Evolutionary conservation across 2,113 vertebrate species (phyloP).

Genomic region (Alligator sinensis): DNA sequence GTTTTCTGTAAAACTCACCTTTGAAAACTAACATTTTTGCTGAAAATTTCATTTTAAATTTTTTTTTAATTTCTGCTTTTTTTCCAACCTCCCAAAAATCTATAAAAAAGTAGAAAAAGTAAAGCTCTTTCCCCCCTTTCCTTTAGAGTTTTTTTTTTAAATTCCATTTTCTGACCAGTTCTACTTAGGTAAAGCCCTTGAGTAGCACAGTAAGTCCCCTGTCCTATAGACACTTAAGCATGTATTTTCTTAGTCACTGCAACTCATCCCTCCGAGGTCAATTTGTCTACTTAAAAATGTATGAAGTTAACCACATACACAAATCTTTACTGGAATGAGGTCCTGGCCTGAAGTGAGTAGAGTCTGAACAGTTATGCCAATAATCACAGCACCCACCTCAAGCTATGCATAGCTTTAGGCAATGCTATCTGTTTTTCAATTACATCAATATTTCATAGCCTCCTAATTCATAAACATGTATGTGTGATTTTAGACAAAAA

Average conservation of each 20-base stretch:
- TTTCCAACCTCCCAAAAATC: too few relatives aligned
- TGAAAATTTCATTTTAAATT: too few relatives aligned
- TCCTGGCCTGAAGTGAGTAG: background rate
- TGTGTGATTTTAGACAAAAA: background rate
- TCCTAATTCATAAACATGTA: background rate
- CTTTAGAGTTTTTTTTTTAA: too few relatives aligned
- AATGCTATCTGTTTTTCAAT: background rate
- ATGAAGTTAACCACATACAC: background rate
- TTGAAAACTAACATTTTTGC: too few relatives aligned
- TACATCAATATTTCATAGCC: background rate
- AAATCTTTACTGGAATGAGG: background rate
- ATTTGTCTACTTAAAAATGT: background rate
- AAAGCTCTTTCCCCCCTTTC: too few relatives aligned
- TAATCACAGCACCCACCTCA: background rate
- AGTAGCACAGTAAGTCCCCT: accelerated
- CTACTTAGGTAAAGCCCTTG: background rate
- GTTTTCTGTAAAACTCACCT: too few relatives aligned
- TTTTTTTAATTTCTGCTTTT: too few relatives aligned
- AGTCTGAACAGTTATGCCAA: background rate
- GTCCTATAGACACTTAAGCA: background rate
- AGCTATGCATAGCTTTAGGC: background rate
- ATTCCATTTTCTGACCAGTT: background rate
- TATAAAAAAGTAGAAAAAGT: too few relatives aligned
- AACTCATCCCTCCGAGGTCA: background rate
- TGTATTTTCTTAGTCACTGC: background rate